A percentile compares a stretch with the other conserved stretches of the same genome.
Conservation (phyloP, 2,888 invertebrate species). For the Pollenia angustigena region DNA sequence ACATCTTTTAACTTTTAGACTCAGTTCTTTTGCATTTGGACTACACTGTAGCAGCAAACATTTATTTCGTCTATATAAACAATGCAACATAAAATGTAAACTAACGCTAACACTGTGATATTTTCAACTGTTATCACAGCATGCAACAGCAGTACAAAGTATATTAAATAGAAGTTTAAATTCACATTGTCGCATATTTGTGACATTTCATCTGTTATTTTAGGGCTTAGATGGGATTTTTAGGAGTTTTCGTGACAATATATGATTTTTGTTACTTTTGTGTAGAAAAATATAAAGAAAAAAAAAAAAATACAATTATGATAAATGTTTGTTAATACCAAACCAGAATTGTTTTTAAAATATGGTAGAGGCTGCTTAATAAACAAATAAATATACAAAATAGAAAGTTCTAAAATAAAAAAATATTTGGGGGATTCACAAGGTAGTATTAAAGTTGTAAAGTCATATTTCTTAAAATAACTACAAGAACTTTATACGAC, state of each 20-base stretch:
- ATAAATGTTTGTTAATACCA: not conserved
- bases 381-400: too few relatives aligned
- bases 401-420: too few relatives aligned
- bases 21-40: too few relatives aligned
- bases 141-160: constrained; percentile 32
- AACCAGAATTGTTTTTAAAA: too few relatives aligned
- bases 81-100: constrained; percentile 7
- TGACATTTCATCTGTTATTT: constrained; percentile 42
- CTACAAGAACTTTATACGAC: too few relatives aligned
- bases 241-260: constrained; percentile 10
- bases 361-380: too few relatives aligned
- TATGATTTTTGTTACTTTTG: constrained; percentile 11
- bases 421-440: too few relatives aligned
- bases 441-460: too few relatives aligned
- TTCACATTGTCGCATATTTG: not conserved
- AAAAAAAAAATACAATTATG: not conserved
- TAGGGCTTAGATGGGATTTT: constrained; percentile 18
- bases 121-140: constrained; percentile 34
- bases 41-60: not conserved
- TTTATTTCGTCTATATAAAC: constrained; percentile 6
- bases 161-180: constrained; percentile 3
- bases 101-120: not conserved
- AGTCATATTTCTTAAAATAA: too few relatives aligned
- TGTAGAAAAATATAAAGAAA: not conserved
- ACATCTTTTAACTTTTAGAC: too few relatives aligned